phyloP scores from a whole-genome alignment of 2,888 invertebrate species.

The Tenodera sinensis region DNA sequence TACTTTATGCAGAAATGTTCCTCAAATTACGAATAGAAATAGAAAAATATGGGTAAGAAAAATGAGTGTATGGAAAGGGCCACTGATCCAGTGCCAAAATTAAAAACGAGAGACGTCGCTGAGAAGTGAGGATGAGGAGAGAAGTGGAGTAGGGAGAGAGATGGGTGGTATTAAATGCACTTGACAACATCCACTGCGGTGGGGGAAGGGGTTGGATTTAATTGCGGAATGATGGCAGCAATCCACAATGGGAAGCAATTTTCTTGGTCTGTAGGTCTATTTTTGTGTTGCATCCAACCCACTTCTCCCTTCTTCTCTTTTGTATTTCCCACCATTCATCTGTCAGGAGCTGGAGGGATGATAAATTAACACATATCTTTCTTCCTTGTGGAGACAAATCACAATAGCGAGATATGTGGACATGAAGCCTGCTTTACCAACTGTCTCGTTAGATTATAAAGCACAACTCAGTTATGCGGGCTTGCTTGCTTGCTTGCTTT shows the following conservation, averaged over 20 bases:
- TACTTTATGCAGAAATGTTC: no score
- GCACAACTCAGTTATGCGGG: neutral
- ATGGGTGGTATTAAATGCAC: neutral
- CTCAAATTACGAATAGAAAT: neutral
- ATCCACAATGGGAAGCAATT: neutral
- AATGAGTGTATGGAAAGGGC: neutral
- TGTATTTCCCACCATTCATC: neutral
- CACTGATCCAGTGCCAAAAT: neutral
- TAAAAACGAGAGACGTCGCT: neutral
- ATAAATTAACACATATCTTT: neutral
- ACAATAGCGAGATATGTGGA: neutral
- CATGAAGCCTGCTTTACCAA: neutral
- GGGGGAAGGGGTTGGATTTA: neutral
- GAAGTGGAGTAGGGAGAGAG: neutral
- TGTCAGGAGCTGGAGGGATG: neutral
- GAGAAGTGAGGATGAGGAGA: neutral
- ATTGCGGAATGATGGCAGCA: neutral
- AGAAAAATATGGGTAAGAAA: neutral
- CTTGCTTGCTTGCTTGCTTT: no score
- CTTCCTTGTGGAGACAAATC: neutral
- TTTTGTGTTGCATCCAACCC: neutral
- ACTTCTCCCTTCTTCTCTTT: neutral
- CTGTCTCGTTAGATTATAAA: neutral
- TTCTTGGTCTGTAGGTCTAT: neutral
- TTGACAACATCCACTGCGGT: neutral